phyloP scores from a whole-genome alignment of 1,140 invertebrate species.

The Apocrypta bakeri region DNA sequence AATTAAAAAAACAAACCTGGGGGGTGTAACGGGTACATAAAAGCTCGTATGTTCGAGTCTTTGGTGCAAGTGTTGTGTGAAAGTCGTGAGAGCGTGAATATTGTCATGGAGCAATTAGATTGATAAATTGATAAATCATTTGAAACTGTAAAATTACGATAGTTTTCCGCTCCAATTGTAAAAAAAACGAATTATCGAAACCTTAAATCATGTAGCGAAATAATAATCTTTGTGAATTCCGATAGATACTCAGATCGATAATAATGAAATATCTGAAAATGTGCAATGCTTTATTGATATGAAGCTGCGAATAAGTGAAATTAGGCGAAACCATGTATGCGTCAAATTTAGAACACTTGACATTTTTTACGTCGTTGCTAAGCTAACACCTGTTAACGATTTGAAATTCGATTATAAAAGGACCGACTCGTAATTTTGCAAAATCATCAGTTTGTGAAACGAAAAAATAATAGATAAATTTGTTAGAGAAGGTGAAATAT shows the following conservation, averaged over 20 bases:
- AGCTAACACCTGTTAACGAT: constrained; percentile 24
- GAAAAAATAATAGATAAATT: not conserved
- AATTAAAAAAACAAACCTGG: not conserved
- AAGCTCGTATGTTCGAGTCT: constrained; percentile 21
- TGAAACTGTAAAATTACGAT: constrained; percentile 10
- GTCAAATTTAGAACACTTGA: not conserved
- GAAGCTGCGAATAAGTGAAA: not conserved
- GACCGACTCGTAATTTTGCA: not conserved
- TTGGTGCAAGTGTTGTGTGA: not conserved
- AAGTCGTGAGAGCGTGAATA: constrained; percentile 8
- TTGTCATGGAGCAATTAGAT: not conserved
- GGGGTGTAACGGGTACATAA: constrained; percentile 16
- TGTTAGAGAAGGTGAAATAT: not conserved
- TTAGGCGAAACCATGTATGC: not conserved
- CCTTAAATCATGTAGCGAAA: constrained; percentile 26
- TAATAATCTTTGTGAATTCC: constrained; percentile 9
- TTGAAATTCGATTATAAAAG: not conserved
- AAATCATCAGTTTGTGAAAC: not conserved
- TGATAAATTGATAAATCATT: constrained; percentile 19
- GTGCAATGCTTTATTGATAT: constrained; percentile 4
- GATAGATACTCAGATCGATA: not conserved
- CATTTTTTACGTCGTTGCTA: constrained; percentile 17
- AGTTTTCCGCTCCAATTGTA: constrained; percentile 23
- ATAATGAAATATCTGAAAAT: not conserved
- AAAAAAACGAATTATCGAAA: constrained; percentile 35